phyloP scores from a whole-genome alignment of 2,113 vertebrate genomes.

The Seriola aureovittata region DNA sequence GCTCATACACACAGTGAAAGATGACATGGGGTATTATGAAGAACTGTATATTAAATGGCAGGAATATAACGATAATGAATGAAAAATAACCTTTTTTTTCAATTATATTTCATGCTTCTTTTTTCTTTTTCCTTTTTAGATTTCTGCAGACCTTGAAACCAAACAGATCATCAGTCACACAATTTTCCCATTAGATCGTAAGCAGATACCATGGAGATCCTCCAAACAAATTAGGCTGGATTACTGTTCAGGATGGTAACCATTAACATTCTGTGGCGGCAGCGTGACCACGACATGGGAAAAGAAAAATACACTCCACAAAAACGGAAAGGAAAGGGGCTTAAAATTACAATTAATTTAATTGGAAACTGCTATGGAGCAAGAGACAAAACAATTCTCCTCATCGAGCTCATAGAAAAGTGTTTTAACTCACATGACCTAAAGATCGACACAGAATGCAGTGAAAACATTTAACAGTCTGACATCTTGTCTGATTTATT shows the following conservation, averaged over 20 bases:
- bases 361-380: neutral
- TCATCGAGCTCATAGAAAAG: neutral
- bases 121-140: neutral
- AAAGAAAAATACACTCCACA: constrained; percentile 18
- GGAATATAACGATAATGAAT: neutral
- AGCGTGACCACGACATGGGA: neutral
- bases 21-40: neutral
- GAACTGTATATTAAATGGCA: neutral
- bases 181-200: neutral
- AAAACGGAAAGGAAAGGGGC: neutral
- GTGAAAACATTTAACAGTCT: neutral
- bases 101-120: neutral
- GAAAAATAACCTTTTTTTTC: neutral
- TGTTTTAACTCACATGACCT: neutral
- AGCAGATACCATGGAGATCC: neutral
- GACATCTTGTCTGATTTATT: neutral
- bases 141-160: neutral
- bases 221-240: neutral
- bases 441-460: neutral
- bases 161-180: constrained; percentile 1
- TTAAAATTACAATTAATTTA: neutral
- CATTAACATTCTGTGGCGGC: constrained; percentile 43
- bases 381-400: constrained; percentile 8
- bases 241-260: constrained; percentile 27
- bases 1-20: neutral